These are phyloP conservation scores for Heliconius congener DNA, from an alignment of 1,140 invertebrate species.

Conservation along the genomic window DNA sequence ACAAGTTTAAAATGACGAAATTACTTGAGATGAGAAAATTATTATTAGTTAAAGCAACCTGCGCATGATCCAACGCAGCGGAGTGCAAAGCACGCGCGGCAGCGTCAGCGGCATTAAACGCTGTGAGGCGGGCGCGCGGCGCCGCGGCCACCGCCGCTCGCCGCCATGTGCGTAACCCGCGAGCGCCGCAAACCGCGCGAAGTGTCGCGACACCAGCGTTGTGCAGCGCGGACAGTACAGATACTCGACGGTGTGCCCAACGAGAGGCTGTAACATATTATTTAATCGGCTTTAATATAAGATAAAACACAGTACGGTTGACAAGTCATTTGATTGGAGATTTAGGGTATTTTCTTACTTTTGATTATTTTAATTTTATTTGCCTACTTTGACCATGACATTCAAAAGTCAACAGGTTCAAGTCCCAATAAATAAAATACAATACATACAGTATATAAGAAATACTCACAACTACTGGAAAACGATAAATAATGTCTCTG, in stretches of 20 bases:
- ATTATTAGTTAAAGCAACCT: constrained; percentile 14
- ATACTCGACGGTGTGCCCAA: too few relatives aligned
- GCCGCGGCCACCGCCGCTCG: constrained; percentile 12
- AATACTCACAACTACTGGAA: constrained; percentile 47
- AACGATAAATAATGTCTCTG: constrained; percentile 58
- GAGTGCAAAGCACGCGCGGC: constrained; percentile 14
- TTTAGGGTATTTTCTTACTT: too few relatives aligned
- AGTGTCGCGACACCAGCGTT: not conserved
- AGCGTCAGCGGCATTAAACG: constrained; percentile 29
- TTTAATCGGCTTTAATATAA: too few relatives aligned
- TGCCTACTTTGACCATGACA: too few relatives aligned
- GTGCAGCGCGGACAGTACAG: not conserved
- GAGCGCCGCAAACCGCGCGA: not conserved
- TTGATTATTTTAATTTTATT: too few relatives aligned
- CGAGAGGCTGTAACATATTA: too few relatives aligned
- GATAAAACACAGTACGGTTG: too few relatives aligned
- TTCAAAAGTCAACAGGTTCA: too few relatives aligned
- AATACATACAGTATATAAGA: not conserved
- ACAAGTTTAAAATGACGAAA: too few relatives aligned
- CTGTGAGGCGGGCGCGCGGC: constrained; percentile 21
- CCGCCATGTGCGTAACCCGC: not conserved
- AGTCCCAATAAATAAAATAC: too few relatives aligned
- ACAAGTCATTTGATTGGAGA: too few relatives aligned
- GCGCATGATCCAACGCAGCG: constrained; percentile 9
- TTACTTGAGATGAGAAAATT: too few relatives aligned